Evolutionary conservation across 1,140 invertebrate species (phyloP).

Genomic region (Lepidurus arcticus): DNA sequence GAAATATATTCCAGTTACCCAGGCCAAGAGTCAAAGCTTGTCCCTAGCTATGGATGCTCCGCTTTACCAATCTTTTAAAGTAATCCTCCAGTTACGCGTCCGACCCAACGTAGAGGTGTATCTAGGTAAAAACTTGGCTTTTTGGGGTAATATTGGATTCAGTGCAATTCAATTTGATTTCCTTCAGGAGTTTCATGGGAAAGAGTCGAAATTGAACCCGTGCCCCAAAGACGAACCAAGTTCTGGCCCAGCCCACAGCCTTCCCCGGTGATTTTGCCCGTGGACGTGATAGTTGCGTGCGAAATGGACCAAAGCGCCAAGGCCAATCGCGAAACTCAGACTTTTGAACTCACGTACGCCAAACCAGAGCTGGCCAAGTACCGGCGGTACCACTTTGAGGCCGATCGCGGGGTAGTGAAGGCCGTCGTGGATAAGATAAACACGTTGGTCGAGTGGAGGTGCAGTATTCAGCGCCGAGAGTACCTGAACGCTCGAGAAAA

Average conservation of each 20-base stretch:
- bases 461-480: not conserved
- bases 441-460: not conserved
- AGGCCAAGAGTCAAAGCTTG: constrained; percentile 56
- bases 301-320: not conserved
- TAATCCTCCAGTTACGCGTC: constrained; percentile 71
- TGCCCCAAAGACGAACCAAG: constrained; percentile 58
- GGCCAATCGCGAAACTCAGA: not conserved
- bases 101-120: constrained; percentile 73
- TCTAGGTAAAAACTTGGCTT: constrained; percentile 50
- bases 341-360: not conserved
- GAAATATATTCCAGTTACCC: not conserved
- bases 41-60: constrained; percentile 70
- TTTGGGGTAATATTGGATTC: constrained; percentile 21
- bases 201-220: constrained; percentile 83
- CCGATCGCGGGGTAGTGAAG: not conserved
- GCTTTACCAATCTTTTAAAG: constrained; percentile 74
- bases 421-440: not conserved
- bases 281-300: constrained; percentile 78
- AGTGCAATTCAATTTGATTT: constrained; percentile 20
- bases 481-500: not conserved
- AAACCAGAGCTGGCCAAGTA: not conserved
- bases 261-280: constrained; percentile 60
- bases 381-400: not conserved
- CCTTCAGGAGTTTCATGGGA: constrained; percentile 70
- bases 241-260: constrained; percentile 63